Conservation (phyloP, 2,888 invertebrate species). For the Nebria brevicollis region DNA sequence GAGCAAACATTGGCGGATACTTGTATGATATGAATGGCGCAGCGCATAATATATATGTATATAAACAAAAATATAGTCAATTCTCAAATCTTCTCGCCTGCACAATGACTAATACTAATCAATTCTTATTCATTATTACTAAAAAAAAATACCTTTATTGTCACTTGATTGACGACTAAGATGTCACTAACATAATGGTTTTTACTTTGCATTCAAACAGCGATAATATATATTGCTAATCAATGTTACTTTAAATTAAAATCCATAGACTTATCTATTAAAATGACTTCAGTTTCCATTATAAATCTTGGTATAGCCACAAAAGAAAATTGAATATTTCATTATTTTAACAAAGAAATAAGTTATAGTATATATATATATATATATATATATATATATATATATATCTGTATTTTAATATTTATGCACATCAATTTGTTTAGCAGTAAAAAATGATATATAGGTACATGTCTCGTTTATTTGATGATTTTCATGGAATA, state of each 20-base stretch:
- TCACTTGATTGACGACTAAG: slow-evolving; percentile 19
- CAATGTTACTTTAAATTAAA: no score
- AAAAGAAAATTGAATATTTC: background rate
- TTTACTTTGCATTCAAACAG: background rate
- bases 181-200: slow-evolving; percentile 15
- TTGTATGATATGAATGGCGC: background rate
- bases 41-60: background rate
- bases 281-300: background rate
- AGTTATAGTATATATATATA: slow-evolving; percentile 11
- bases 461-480: background rate
- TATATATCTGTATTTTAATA: background rate
- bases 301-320: background rate
- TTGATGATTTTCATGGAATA: background rate
- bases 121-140: background rate
- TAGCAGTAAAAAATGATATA: background rate
- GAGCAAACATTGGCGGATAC: background rate
- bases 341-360: background rate
- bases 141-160: background rate
- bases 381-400: no score
- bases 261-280: background rate
- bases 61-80: background rate
- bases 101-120: background rate
- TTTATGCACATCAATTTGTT: background rate
- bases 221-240: no score
- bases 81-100: background rate